Conservation (phyloP, 2,797 vertebrate species). For the Nyctibius grandis region DNA sequence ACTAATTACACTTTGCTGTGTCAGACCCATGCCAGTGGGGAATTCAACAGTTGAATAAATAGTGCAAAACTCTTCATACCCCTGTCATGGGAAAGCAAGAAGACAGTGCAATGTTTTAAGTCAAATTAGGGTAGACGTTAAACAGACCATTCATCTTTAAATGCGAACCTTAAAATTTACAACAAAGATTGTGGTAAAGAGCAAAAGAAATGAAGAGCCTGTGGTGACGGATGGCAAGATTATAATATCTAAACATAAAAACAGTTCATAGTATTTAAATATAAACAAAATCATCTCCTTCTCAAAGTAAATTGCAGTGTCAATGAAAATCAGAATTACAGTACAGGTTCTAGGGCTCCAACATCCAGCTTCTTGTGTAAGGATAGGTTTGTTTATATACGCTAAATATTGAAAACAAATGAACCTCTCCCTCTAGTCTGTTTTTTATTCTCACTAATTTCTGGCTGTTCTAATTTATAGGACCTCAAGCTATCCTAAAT, state of each 20-base stretch:
- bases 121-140: neutral
- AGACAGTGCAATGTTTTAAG: neutral
- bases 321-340: neutral
- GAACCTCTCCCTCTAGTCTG: neutral
- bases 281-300: neutral
- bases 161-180: neutral
- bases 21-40: neutral
- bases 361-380: neutral
- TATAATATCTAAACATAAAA: neutral
- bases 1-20: neutral
- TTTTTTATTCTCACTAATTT: neutral
- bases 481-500: neutral
- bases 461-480: neutral
- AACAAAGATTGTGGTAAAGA: neutral
- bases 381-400: neutral
- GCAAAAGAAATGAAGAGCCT: neutral
- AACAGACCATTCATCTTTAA: neutral
- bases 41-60: neutral
- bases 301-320: neutral
- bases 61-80: neutral
- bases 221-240: neutral
- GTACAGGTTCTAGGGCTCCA: neutral
- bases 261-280: neutral
- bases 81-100: neutral
- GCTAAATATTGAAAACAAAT: neutral